Evolutionary conservation across 2,113 vertebrate genomes (phyloP), one percentile per base, ranked within the genome.

Genomic region (Gymnarchus niloticus): DNA sequence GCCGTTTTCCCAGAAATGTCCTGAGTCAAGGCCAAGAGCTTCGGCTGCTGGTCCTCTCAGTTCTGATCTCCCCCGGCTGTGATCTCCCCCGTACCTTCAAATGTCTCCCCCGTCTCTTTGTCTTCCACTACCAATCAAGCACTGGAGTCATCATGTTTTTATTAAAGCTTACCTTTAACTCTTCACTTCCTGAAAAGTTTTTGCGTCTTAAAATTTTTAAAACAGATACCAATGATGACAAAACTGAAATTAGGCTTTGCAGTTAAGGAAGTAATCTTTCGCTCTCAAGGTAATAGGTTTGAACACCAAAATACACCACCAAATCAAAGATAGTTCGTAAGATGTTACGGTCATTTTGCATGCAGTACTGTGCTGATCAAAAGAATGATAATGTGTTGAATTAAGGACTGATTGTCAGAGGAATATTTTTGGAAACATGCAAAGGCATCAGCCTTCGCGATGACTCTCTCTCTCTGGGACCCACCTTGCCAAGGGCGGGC

Each of bases 401-500:
- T 51, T 54, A 7, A 57, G 23, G 33, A 17, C 33, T 46, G 37
- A 41, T 59, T 83, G 33, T 59, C 81, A 59, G 19, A 6, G 52
- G 33, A 83, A 6, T 44, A 28, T 56, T 87, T 48, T 19, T 9
- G 77, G 83, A 87, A 83, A 88, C 87, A 89, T 92, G 93, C 65
- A 89, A 89, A 83, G 85, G 65, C 51, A 76, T 89, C 84, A 73
- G 44, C 49, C 23, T 84, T 88, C 88, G 91, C 73, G 65, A 86
- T 87, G 89, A 85, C 9, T 41, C 57, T 56, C 33, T 59, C 21
- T 12, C 87, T 88, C 77, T 69, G 3, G 54, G 80, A 86, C 77
- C 90, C 90, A 91, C 89, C 91, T 90, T 92, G 88, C 80, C 91
- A n/a, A n/a, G n/a, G n/a, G n/a, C n/a, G n/a, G n/a, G n/a, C n/a